Base-by-base conservation (phyloP, 2,888 invertebrate species). In the Mesochorus sp. region DNA sequence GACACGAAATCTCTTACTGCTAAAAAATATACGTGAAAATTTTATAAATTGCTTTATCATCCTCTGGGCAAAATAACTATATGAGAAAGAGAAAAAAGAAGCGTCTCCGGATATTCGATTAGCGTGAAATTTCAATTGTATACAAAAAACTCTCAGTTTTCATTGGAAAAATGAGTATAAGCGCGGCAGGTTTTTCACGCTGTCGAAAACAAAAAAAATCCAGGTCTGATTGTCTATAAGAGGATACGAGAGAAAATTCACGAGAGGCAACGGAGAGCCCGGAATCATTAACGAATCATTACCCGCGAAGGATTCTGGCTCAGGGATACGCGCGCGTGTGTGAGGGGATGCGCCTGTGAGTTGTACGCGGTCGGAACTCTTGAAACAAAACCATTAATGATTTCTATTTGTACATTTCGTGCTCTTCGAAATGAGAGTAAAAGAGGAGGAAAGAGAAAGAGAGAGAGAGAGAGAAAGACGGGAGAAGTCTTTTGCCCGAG, bases 301-400 rank as follows among this genome's bases (percentile, higher is more conserved):
- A 89, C 85, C 85, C n/a, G n/a, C n/a, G 82, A 80, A 76, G 70
- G 51, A 76, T 70, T 55, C 44, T 49, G 66, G 67, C 59, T 55
- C 70, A 70, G 68, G 19, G 28, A 64, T 53, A 0, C 34, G 49
- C 68, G 62, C 78, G 79, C 31, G 28, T 17, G 14, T 24, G 62
- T n/a, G 14, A 26, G 28, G 37, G 62, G 53, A 53, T 57, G 42
- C 57, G 55, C 21, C 59, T 51, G 61, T 31, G 61, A 70, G 68
- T 61, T 71, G 72, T 49, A 53, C 47, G n/a, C n/a, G 78, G 84
- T 76, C 80, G 80, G 81, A 79, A 79, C 81, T 82, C 83, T 86
- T 84, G 88, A 90, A 90, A 89, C 90, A 89, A 89, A 90, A 88
- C 88, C 86, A 89, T 89, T 90, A 90, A 89, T 87, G 90, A 90